These are phyloP conservation scores for Fregata magnificens DNA, from an alignment of 2,113 vertebrate genomes.

Conservation along the genomic window DNA sequence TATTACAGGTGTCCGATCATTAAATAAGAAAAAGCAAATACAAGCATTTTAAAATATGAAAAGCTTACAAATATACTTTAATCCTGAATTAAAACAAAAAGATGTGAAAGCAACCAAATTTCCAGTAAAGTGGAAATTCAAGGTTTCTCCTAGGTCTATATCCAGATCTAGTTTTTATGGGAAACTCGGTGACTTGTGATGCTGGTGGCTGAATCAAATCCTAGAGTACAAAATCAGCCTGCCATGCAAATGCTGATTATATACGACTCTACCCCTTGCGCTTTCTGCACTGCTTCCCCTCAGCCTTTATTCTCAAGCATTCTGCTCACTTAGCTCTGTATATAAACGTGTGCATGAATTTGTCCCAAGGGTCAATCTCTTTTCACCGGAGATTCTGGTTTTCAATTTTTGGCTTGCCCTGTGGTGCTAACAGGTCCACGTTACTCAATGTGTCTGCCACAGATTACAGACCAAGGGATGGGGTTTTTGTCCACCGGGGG, in stretches of 20 bases:
- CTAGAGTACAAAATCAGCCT: not conserved
- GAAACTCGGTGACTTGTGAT: not conserved
- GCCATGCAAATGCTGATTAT: not conserved
- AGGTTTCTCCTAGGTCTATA: not conserved
- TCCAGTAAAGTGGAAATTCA: not conserved
- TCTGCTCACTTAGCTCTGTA: not conserved
- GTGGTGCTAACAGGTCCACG: not conserved
- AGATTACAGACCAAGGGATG: accelerated
- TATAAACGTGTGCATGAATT: not conserved
- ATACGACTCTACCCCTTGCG: not conserved
- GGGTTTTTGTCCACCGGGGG: accelerated
- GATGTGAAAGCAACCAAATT: not conserved
- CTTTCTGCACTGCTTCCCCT: not conserved
- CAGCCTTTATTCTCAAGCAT: not conserved
- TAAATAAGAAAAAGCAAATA: not conserved
- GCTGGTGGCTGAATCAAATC: not conserved
- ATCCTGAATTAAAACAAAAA: not conserved
- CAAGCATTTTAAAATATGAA: not conserved
- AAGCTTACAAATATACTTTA: not conserved
- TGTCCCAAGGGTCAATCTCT: not conserved
- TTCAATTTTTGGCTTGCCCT: not conserved
- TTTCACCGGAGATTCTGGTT: not conserved
- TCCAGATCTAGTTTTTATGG: not conserved
- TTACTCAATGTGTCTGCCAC: not conserved
- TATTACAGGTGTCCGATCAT: not conserved